A percentile compares a stretch with the other conserved stretches of the same genome.
These are phyloP conservation scores for Pica pica DNA, from an alignment of 2,113 vertebrate species.

Conservation along the genomic window DNA sequence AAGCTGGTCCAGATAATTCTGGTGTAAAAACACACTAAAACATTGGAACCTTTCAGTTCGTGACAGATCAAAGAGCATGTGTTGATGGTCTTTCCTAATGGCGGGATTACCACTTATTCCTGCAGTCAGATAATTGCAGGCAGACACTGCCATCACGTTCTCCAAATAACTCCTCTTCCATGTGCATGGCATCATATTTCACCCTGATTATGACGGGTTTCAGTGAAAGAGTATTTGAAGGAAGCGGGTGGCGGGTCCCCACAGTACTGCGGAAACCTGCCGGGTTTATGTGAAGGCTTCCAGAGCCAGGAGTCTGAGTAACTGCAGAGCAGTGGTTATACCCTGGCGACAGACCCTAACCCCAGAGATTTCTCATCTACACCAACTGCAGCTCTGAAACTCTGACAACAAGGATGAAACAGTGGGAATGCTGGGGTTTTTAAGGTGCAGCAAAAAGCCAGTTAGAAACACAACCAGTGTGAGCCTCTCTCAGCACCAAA, in stretches of 20 bases:
- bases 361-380: background rate
- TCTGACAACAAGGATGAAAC: background rate
- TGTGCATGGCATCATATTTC: background rate
- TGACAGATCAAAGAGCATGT: background rate
- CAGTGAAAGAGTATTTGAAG: background rate
- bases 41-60: background rate
- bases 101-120: background rate
- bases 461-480: background rate
- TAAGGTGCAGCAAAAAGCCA: background rate
- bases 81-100: background rate
- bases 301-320: background rate
- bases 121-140: background rate
- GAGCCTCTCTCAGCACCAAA: background rate
- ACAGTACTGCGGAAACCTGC: background rate
- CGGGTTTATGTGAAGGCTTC: background rate
- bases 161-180: background rate
- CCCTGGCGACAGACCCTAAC: background rate
- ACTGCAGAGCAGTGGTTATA: background rate
- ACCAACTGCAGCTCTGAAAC: accelerated
- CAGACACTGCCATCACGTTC: background rate
- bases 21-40: background rate
- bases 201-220: background rate
- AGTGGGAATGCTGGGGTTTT: accelerated
- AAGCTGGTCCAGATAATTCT: background rate
- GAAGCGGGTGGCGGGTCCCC: background rate